Base-by-base conservation (phyloP, 2,888 invertebrate species). In the Phyllotreta striolata region DNA sequence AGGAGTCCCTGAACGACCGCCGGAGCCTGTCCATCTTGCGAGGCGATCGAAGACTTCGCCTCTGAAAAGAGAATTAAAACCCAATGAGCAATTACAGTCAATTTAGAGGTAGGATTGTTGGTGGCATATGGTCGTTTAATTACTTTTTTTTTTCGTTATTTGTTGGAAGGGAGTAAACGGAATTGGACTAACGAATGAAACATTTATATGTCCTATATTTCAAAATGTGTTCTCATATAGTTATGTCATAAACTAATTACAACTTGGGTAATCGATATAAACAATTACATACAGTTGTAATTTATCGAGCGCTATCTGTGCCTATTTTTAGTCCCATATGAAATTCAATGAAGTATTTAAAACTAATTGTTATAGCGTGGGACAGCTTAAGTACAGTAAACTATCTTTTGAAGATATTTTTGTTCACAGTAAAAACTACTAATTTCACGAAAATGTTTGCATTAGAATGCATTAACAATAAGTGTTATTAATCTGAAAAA, bases 1-100 rank as follows among this genome's bases (percentile, higher is more conserved):
- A 96, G 69, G 95, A 96, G 82, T 96, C 95, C 71, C 96, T 89
- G 83, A 96, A 93, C 73, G 95, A 95, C 77, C 92, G 87, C 77
- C 94, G 87, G 76, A 95, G 84, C 76, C 94, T 88, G 85, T 95
- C 95, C 95, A 95, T 95, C 80, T 89, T 89, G 68, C 88, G 88
- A 67, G 89, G 89, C 61, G 89, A 89, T 73, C 87, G 86, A 77
- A 88, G 85, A 78, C 85, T 85, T 64, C 88, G 85, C 83, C 87
- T 87, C 88, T 88, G 79, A 40, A 76, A 76, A 54, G 37, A 69
- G 62, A 64, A 55, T 12, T 8, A 62, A 10, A 10, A 54, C 24
- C 5, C 41, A 4, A 2, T 40, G 6, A 40, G 0, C 24, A 38
- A 10, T 24, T 34, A 1, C 3, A 35, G 10, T 34, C 40, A 7